phyloP scores from a whole-genome alignment of 2,113 vertebrate species.

The Oreotrochilus melanogaster region DNA sequence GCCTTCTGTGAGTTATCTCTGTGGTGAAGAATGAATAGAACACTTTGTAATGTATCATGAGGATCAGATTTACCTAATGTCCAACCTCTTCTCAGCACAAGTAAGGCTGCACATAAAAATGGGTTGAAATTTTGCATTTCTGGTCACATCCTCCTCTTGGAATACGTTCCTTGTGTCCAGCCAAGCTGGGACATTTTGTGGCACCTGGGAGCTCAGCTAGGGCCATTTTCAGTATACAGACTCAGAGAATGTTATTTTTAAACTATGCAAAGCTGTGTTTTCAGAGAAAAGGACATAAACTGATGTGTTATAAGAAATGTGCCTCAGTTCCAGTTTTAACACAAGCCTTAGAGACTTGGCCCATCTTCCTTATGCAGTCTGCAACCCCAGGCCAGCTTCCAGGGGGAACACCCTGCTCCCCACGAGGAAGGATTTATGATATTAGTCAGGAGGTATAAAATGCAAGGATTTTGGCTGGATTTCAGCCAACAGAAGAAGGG shows the following conservation, averaged over 20 bases:
- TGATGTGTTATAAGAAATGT: neutral
- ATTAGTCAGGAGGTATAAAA: constrained; percentile 48
- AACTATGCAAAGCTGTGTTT: neutral
- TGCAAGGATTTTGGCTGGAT: neutral
- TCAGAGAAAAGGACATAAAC: neutral
- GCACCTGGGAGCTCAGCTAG: neutral
- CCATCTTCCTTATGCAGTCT: neutral
- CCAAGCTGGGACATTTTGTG: neutral
- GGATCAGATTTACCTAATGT: neutral
- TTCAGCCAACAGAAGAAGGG: neutral
- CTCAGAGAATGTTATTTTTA: neutral
- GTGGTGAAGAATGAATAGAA: neutral
- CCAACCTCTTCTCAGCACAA: neutral
- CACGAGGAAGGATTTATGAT: constrained; percentile 31
- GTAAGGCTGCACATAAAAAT: neutral
- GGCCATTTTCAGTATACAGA: neutral
- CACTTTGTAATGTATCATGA: neutral
- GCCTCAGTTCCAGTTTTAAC: neutral
- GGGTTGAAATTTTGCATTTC: neutral
- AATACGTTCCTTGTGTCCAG: neutral
- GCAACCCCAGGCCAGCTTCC: neutral
- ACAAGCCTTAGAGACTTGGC: constrained; percentile 8
- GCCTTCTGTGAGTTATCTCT: neutral
- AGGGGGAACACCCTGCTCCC: constrained; percentile 48
- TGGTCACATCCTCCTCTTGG: neutral